Evolutionary conservation across 2,888 invertebrate genomes (phyloP).

Genomic region (Hydriomena furcata): DNA sequence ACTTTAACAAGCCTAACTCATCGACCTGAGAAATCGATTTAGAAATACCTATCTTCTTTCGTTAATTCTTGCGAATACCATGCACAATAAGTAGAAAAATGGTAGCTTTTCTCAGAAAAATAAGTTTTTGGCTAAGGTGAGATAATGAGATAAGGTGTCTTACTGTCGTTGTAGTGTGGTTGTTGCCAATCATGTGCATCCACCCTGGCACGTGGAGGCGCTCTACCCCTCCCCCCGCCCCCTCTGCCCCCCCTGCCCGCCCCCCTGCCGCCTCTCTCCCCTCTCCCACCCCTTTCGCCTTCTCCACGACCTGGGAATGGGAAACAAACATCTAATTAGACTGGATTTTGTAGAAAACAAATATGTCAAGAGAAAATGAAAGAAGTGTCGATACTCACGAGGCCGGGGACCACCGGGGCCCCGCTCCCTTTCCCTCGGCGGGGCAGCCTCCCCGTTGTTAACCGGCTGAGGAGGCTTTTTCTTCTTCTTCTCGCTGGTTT

Average conservation of each 20-base stretch:
- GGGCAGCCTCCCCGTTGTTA: conserved; percentile 68
- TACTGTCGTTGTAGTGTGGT: conserved; percentile 37
- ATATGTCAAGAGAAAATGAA: too few species aligned
- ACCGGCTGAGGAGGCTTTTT: conserved; percentile 87
- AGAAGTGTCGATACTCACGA: too few species aligned
- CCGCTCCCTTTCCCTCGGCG: conserved; percentile 53
- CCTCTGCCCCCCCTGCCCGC: conserved; percentile 47
- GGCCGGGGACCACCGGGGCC: conserved; percentile 60
- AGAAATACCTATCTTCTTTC: too few species aligned
- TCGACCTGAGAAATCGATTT: too few species aligned
- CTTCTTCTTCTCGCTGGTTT: conserved; percentile 93
- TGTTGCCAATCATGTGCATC: conserved; percentile 43
- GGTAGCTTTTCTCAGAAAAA: too few species aligned
- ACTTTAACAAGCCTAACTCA: too few species aligned
- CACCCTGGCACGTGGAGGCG: conserved; percentile 28
- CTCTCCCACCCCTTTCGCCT: conserved; percentile 50
- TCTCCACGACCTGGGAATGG: conserved; percentile 70
- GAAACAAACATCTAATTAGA: too few species aligned
- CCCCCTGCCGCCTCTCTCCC: conserved; percentile 41
- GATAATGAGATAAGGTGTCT: too few species aligned
- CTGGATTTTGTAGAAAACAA: too few species aligned
- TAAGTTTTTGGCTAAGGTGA: too few species aligned
- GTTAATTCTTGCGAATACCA: too few species aligned
- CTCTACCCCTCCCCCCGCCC: conserved; percentile 43
- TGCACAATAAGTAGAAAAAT: too few species aligned